These are phyloP conservation scores for Argyrosomus regius DNA, from an alignment of 2,797 vertebrate genomes.

Conservation along the genomic window DNA sequence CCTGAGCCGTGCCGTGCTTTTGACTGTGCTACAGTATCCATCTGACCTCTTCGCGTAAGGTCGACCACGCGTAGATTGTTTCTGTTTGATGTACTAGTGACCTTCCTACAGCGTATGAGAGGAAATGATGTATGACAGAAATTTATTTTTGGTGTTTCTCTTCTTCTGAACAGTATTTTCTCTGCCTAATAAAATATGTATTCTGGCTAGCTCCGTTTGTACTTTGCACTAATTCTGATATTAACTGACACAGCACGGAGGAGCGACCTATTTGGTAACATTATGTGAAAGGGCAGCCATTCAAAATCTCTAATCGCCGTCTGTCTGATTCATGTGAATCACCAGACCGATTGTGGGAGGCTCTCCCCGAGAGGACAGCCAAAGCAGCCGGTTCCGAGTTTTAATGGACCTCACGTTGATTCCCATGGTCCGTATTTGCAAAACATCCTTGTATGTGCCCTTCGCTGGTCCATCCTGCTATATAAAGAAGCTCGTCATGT, in stretches of 20 bases:
- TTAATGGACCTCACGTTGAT: conserved; percentile 34
- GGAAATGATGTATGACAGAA: conserved; percentile 74
- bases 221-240: conserved; percentile 15
- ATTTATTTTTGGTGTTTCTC: conserved; percentile 84
- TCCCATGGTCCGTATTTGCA: conserved; percentile 47
- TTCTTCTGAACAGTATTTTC: conserved; percentile 87
- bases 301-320: conserved; percentile 27
- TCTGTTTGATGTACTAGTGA: conserved; percentile 69
- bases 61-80: conserved; percentile 51
- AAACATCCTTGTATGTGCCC: conserved; percentile 40
- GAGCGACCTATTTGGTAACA: conserved; percentile 2
- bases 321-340: conserved; percentile 37
- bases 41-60: conserved; percentile 45
- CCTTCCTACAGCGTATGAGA: conserved; percentile 63
- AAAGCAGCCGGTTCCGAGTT: conserved; percentile 21
- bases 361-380: conserved; percentile 6
- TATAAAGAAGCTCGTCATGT: conserved; percentile 64
- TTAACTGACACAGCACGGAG: background rate
- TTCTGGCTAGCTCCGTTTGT: conserved; percentile 82
- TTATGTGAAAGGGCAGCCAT: conserved; percentile 14
- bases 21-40: conserved; percentile 48
- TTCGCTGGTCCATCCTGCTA: conserved; percentile 60
- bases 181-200: conserved; percentile 87
- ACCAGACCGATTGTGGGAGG: conserved; percentile 48
- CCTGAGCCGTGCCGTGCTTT: conserved; percentile 54